These are phyloP conservation scores for Acestrorhynchus altus DNA, from an alignment of 2,797 vertebrate species.

Conservation along the genomic window DNA sequence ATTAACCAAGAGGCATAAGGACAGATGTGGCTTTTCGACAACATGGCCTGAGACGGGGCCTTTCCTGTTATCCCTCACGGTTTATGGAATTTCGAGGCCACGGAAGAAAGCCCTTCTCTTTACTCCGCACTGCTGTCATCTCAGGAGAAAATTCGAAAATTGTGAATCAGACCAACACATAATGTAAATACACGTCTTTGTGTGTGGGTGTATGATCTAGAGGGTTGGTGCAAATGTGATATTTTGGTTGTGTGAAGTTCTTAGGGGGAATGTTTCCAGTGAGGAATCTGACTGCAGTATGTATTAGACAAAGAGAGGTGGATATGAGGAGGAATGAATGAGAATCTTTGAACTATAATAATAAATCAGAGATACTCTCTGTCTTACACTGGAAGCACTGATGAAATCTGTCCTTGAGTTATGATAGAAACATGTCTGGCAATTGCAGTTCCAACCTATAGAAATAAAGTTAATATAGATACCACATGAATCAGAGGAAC, in stretches of 20 bases:
- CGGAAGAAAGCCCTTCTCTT: background rate
- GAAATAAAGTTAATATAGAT: background rate
- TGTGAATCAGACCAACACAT: background rate
- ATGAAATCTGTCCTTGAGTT: background rate
- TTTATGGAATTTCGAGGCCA: background rate
- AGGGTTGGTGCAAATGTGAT: background rate
- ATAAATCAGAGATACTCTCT: background rate
- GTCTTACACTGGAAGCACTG: background rate
- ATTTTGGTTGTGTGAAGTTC: too few species aligned
- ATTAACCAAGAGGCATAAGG: background rate
- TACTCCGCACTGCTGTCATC: background rate
- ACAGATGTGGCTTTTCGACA: background rate
- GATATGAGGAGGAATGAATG: background rate
- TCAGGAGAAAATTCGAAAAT: background rate
- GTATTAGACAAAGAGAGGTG: background rate
- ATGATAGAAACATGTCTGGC: background rate
- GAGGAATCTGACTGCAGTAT: background rate
- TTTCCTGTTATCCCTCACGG: background rate
- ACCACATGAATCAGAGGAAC: conserved; percentile 36
- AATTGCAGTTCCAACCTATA: background rate
- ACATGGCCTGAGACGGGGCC: background rate
- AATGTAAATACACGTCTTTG: background rate
- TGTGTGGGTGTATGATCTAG: background rate
- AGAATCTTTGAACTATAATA: background rate
- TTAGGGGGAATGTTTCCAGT: background rate